A percentile compares a stretch with the other conserved stretches of the same genome.
Evolutionary conservation across 1,140 invertebrate species (phyloP).

Genomic region (Drosophila repleta): DNA sequence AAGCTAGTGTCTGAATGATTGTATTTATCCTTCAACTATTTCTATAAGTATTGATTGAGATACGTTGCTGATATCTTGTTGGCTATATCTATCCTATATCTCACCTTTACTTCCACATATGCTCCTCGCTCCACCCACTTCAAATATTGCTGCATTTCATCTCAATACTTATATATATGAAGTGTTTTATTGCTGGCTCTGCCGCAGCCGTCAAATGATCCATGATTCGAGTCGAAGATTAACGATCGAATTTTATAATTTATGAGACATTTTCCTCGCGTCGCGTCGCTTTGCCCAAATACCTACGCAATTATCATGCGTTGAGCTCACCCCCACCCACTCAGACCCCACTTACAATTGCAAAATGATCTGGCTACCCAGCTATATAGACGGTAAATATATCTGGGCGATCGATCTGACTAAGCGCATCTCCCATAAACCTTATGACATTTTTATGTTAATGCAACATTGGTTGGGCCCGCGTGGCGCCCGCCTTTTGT

Average conservation of each 20-base stretch:
- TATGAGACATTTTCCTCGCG: slow-evolving; percentile 45
- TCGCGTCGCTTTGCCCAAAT: slow-evolving; percentile 24
- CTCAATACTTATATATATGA: slow-evolving; percentile 18
- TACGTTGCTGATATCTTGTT: too few species aligned
- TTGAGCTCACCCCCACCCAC: not conserved
- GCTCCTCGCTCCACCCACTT: not conserved
- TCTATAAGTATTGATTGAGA: too few species aligned
- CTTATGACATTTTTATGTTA: slow-evolving; percentile 83
- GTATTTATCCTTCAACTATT: too few species aligned
- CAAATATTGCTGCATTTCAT: not conserved
- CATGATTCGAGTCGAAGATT: slow-evolving; percentile 54
- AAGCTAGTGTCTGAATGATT: too few species aligned
- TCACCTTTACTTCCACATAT: too few species aligned
- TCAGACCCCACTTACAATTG: slow-evolving; percentile 51
- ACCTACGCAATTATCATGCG: slow-evolving; percentile 28
- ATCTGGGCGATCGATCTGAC: slow-evolving; percentile 61
- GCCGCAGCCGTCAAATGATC: slow-evolving; percentile 40
- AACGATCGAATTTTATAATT: slow-evolving; percentile 61
- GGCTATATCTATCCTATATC: too few species aligned
- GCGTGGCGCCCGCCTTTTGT: slow-evolving; percentile 51
- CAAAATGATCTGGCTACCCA: slow-evolving; percentile 49
- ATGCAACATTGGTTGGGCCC: slow-evolving; percentile 66
- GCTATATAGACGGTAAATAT: slow-evolving; percentile 31
- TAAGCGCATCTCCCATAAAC: slow-evolving; percentile 73
- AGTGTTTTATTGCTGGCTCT: slow-evolving; percentile 10